Evolutionary conservation across 2,888 invertebrate genomes (phyloP).

Genomic region (Seira ritae): DNA sequence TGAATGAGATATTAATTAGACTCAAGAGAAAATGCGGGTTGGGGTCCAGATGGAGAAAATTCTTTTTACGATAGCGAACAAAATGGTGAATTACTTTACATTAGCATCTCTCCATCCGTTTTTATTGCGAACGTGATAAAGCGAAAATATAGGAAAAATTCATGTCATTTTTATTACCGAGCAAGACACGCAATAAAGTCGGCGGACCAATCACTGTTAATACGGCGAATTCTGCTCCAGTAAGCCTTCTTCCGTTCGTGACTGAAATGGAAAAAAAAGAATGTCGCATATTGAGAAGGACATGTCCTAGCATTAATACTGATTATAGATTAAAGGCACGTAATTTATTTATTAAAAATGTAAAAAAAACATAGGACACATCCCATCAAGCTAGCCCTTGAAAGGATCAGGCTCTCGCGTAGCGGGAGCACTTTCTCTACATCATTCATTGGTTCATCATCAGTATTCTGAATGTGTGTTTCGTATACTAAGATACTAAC

Average conservation of each 20-base stretch:
- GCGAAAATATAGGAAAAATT: not conserved
- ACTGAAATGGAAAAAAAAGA: conserved; percentile 77
- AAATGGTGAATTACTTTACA: conserved; percentile 9
- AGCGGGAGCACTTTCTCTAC: too few species aligned
- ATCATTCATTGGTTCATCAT: not conserved
- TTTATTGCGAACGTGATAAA: not conserved
- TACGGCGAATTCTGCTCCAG: conserved; percentile 83
- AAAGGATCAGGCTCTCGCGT: too few species aligned
- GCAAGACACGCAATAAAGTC: conserved; percentile 87
- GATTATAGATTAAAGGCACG: not conserved
- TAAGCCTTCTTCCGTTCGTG: conserved; percentile 97
- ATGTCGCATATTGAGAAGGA: conserved; percentile 5
- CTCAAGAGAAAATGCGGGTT: not conserved
- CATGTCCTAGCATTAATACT: not conserved
- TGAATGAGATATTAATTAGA: conserved; percentile 28
- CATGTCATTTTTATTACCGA: conserved; percentile 75
- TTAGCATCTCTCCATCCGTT: too few species aligned
- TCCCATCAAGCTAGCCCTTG: too few species aligned
- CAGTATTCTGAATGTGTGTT: not conserved
- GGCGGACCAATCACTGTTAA: conserved; percentile 82
- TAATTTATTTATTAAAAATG: not conserved
- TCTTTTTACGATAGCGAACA: not conserved
- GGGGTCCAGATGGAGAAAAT: not conserved
- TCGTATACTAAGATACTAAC: conserved; percentile 77
- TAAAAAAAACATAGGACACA: too few species aligned